Base-by-base conservation (phyloP, 2,888 invertebrate genomes). In the Lochmaea capreae region DNA sequence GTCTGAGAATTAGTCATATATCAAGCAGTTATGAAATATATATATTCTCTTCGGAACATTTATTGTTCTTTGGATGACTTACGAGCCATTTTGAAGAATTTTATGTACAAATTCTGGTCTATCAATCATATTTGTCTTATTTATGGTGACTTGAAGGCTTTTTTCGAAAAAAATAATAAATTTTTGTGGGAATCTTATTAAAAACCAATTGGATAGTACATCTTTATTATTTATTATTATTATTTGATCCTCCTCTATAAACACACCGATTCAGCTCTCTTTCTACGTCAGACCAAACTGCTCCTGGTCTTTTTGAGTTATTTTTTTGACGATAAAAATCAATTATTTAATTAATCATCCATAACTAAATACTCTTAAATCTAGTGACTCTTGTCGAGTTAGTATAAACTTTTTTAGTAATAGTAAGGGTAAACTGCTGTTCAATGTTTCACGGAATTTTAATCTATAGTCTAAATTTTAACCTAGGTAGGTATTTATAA, bases 1-100 rank as follows among this genome's bases (percentile, higher is more conserved):
- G 63, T 67, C 62, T 65, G 62, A 74, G 62, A 76, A 73, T 76
- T 76, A 74, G 74, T 67, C 74, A 49, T 76, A 76, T 76, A 76
- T 76, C 74, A 76, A 61, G 42, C 46, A 18, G 75, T 74, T 71
- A 74, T 74, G 74, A 49, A 66, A 71, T 71, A 71, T 66, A 58
- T 58, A 66, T 61, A 43, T 18, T 68, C 61, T 66, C 39, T 10
- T 63, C 9, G n/a, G 54, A 72, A 72, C 72, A 52, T 72, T 72
- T 72, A 72, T 72, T 72, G 63, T 72, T 69, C 16, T 59, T 46
- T 49, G n/a, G 46, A 62, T 69, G 62, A 69, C 26, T 62, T 69
- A 69, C 39, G 62, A 33, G 33, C 46, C 16, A 62, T 46, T 61
- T 39, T 52, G 3, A 69, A 69, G 52, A 69, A 69, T n/a, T 16